A percentile compares a stretch with the other conserved stretches of the same genome.
phyloP scores from a whole-genome alignment of 2,888 invertebrate species.

The Ametastegia equiseti region DNA sequence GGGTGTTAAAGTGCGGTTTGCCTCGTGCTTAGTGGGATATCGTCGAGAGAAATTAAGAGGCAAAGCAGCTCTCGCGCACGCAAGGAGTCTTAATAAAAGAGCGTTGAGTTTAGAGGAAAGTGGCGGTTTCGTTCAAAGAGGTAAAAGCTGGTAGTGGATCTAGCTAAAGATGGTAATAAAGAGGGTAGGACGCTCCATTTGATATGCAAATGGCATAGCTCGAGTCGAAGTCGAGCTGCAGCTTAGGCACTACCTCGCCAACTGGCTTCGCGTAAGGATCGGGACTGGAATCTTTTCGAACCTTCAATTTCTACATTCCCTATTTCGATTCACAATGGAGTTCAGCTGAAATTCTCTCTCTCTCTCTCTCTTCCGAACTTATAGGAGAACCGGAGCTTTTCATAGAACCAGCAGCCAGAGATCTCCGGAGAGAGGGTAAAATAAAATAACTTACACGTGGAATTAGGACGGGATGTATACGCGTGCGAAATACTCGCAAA shows the following conservation, averaged over 20 bases:
- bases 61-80: slow-evolving; percentile 36
- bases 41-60: slow-evolving; percentile 38
- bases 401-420: too few relatives aligned
- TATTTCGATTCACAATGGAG: not conserved
- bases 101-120: slow-evolving; percentile 18
- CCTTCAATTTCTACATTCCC: not conserved
- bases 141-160: slow-evolving; percentile 38
- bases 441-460: not conserved
- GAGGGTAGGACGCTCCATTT: slow-evolving; percentile 47
- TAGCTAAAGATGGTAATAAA: slow-evolving; percentile 45
- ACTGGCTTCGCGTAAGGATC: not conserved
- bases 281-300: not conserved
- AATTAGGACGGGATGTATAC: not conserved
- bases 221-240: slow-evolving; percentile 4
- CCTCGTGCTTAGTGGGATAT: slow-evolving; percentile 25
- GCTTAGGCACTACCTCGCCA: not conserved
- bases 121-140: slow-evolving; percentile 41
- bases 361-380: not conserved
- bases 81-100: slow-evolving; percentile 43
- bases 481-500: not conserved
- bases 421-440: too few relatives aligned
- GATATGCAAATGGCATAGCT: slow-evolving; percentile 47
- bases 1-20: slow-evolving; percentile 19
- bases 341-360: not conserved
- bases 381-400: too few relatives aligned